A percentile compares a stretch with the other conserved stretches of the same genome.
Evolutionary conservation across 2,888 invertebrate genomes (phyloP).

Genomic region (Fabriciana adippe): DNA sequence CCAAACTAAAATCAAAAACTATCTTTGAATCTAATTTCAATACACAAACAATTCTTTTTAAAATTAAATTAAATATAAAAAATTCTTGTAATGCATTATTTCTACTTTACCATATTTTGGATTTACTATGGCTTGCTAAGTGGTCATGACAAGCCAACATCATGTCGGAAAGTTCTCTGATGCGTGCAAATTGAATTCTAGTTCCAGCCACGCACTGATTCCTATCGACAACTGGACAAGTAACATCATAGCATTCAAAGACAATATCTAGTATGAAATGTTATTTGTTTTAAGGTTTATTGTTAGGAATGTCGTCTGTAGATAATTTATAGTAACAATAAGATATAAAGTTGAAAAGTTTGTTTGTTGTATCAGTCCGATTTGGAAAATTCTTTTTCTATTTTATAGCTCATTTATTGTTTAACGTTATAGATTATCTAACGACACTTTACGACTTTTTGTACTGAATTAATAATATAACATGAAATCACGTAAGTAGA

Average conservation of each 20-base stretch:
- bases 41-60: too few species aligned
- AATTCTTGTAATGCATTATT: neutral
- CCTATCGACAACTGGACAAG: conserved; percentile 61
- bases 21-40: too few species aligned
- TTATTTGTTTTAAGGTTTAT: neutral
- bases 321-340: neutral
- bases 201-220: conserved; percentile 57
- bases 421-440: too few species aligned
- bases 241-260: conserved; percentile 26
- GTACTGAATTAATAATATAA: too few species aligned
- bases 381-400: too few species aligned
- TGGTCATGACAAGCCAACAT: conserved; percentile 65
- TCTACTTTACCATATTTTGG: conserved; percentile 43
- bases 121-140: conserved; percentile 46
- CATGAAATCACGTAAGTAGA: too few species aligned
- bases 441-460: too few species aligned
- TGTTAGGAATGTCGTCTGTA: neutral
- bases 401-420: too few species aligned
- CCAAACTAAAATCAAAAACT: too few species aligned
- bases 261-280: neutral
- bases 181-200: conserved; percentile 71
- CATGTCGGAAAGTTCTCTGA: conserved; percentile 53
- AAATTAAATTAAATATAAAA: neutral
- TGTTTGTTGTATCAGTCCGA: neutral
- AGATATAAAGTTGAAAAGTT: too few species aligned